Evolutionary conservation across 2,888 invertebrate genomes (phyloP).

Genomic region (Heliconius hortense): DNA sequence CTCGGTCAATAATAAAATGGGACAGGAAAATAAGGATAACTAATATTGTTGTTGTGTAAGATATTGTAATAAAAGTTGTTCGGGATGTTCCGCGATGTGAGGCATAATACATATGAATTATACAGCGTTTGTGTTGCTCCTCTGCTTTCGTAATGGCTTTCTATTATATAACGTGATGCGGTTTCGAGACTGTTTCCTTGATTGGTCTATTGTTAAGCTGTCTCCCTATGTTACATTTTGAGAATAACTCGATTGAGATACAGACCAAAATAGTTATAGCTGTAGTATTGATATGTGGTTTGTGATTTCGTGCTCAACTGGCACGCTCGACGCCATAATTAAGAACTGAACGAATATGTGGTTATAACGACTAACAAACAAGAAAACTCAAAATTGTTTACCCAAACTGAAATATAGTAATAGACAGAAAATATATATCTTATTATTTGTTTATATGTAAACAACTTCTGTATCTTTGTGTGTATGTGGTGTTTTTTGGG

Average conservation of each 20-base stretch:
- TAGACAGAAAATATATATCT: too few relatives aligned
- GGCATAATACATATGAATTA: slow-evolving; percentile 30
- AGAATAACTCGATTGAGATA: not conserved
- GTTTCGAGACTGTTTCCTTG: slow-evolving; percentile 19
- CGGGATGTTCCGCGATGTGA: slow-evolving; percentile 18
- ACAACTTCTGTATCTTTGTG: too few relatives aligned
- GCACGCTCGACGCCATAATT: too few relatives aligned
- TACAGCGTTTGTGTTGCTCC: slow-evolving; percentile 22
- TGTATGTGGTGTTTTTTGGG: too few relatives aligned
- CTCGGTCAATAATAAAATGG: slow-evolving; percentile 37
- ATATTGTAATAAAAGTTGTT: slow-evolving; percentile 39
- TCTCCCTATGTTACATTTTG: not conserved
- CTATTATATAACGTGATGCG: slow-evolving; percentile 14
- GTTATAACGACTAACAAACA: too few relatives aligned
- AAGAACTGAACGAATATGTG: too few relatives aligned
- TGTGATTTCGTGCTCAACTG: not conserved
- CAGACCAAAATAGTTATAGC: not conserved
- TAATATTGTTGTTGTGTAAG: slow-evolving; percentile 36
- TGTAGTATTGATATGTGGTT: not conserved
- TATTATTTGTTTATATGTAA: too few relatives aligned
- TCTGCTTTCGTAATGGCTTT: slow-evolving; percentile 17
- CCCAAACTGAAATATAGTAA: too few relatives aligned
- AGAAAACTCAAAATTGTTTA: too few relatives aligned
- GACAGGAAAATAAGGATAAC: slow-evolving; percentile 33
- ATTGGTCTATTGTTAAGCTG: slow-evolving; percentile 22